Conservation (phyloP, 2,888 invertebrate genomes). For the Hyposoter dolosus region DNA sequence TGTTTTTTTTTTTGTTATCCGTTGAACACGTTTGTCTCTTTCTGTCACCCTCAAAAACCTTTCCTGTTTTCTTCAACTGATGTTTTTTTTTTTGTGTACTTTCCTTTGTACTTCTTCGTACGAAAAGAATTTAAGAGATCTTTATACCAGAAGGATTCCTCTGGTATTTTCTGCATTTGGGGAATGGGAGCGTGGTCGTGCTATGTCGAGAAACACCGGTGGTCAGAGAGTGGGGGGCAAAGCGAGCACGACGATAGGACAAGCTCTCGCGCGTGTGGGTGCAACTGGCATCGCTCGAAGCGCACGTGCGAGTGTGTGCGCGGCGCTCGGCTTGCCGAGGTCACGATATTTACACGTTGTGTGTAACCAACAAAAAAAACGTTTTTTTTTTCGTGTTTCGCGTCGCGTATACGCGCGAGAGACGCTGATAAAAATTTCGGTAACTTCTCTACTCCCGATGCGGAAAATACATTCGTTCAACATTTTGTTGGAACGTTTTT, state of each 20-base stretch:
- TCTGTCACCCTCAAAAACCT: slow-evolving; percentile 21
- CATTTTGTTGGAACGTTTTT: not conserved
- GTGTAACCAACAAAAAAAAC: slow-evolving; percentile 23
- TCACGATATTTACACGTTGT: slow-evolving; percentile 42
- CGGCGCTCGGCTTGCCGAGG: slow-evolving; percentile 48
- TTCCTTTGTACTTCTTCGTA: not conserved
- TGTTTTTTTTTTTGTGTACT: not conserved
- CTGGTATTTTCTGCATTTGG: not conserved
- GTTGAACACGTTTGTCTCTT: slow-evolving; percentile 17
- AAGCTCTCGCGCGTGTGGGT: slow-evolving; percentile 58
- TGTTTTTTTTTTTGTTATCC: slow-evolving; percentile 32
- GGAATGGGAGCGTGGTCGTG: slow-evolving; percentile 50
- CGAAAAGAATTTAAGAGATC: not conserved
- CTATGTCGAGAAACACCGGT: slow-evolving; percentile 72
- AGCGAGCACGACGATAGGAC: slow-evolving; percentile 14
- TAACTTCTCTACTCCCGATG: not conserved
- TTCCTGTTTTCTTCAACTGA: not conserved
- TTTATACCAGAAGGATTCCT: not conserved
- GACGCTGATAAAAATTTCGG: not conserved
- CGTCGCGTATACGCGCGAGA: not conserved
- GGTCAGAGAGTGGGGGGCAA: slow-evolving; percentile 84
- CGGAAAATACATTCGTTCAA: not conserved
- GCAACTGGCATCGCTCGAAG: slow-evolving; percentile 65
- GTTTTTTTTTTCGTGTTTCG: not conserved
- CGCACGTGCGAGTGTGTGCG: slow-evolving; percentile 68